Percentiles rank a stretch among this genome's conserved stretches.
phyloP scores from a whole-genome alignment of 2,888 invertebrate genomes.

The Rhingia campestris region DNA sequence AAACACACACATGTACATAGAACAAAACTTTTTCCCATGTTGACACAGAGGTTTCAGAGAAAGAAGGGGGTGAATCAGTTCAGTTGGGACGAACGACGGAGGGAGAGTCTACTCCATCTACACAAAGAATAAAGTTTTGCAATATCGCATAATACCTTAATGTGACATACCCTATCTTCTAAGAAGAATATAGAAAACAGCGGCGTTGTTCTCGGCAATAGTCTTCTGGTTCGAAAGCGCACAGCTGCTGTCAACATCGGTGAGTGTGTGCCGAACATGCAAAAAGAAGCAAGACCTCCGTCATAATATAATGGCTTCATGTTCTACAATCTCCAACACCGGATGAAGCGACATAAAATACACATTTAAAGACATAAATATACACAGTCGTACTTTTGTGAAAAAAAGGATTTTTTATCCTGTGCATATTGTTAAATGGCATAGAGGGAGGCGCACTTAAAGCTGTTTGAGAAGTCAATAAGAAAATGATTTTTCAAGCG shows the following conservation, averaged over 20 bases:
- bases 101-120: slow-evolving; percentile 1
- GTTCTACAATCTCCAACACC: slow-evolving; percentile 61
- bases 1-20: slow-evolving; percentile 13
- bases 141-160: slow-evolving; percentile 72
- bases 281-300: slow-evolving; percentile 52
- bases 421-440: not conserved
- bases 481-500: too few relatives aligned
- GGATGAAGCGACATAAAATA: slow-evolving; percentile 59
- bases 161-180: slow-evolving; percentile 67
- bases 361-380: slow-evolving; percentile 66
- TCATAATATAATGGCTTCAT: slow-evolving; percentile 64
- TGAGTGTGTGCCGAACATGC: slow-evolving; percentile 51
- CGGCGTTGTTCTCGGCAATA: not conserved
- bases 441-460: not conserved
- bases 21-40: slow-evolving; percentile 60
- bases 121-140: slow-evolving; percentile 65
- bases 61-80: slow-evolving; percentile 2
- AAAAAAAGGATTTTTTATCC: slow-evolving; percentile 3
- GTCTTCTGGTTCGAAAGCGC: slow-evolving; percentile 12
- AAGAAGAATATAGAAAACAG: slow-evolving; percentile 1
- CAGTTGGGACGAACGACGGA: slow-evolving; percentile 25
- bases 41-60: slow-evolving; percentile 50
- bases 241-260: slow-evolving; percentile 66
- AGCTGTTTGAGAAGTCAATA: not conserved
- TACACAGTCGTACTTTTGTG: slow-evolving; percentile 42